Base-by-base conservation (phyloP, 1,140 invertebrate species). In the Brachystomella parvula region DNA sequence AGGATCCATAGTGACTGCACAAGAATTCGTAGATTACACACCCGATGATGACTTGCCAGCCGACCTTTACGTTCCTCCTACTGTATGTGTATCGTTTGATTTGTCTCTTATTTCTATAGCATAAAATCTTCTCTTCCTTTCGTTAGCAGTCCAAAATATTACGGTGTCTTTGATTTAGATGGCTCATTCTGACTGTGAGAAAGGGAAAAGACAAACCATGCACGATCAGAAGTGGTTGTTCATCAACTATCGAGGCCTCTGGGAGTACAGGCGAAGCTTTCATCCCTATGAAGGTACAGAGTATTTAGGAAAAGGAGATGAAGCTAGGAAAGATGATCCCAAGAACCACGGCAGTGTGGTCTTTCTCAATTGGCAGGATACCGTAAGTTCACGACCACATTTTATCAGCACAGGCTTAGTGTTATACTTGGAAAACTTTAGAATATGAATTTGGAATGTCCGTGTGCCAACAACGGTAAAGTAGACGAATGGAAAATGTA, bases 171-270 rank as follows among this genome's bases (percentile, higher is more conserved):
- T n/a, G n/a, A n/a, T n/a, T n/a, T n/a, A n/a, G 39, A 53, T 24
- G 9, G 49, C 24, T 9, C 3, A 24, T 6, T 17, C 12, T 6
- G 49, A 53, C 49, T 53, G 49, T 26, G 9, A 12, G 12, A 53
- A 24, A 3, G 49, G 24, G 6, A 9, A 9, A 39, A 9, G 6
- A 24, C 12, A 53, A 24, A 53, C 49, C 9, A 15, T 53, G 12
- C 12, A 53, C 3, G 12, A 53, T 24, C 49, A 53, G 24, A 6
- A 17, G 9, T 53, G 15, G 49, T 6, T 53, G 15, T 53, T 15
- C 49, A 53, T 24, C 9, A 53, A 53, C 49, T 53, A 53, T 24
- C 12, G 49, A 53, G 49, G 49, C 6, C 49, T 53, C 49, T 53
- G 9, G 9, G 15, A 53, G 9, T 53, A 15, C 49, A 9, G 49